phyloP scores from a whole-genome alignment of 2,888 invertebrate genomes.

The Bruchidius siliquastri region DNA sequence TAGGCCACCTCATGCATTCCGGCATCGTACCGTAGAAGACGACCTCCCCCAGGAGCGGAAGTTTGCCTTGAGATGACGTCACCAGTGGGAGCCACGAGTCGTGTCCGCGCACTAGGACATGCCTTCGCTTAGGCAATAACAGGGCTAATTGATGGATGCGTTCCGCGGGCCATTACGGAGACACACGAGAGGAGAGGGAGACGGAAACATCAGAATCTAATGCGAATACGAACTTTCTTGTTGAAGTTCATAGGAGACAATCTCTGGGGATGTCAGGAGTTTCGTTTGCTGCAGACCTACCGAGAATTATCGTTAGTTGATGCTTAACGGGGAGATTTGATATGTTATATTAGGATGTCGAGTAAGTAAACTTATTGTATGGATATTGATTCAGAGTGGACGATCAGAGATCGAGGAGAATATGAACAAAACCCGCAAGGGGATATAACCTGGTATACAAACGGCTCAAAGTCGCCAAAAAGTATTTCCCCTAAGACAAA shows the following conservation, averaged over 20 bases:
- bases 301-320: not conserved
- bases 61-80: not conserved
- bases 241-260: not conserved
- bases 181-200: not conserved
- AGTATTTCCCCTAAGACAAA: no score
- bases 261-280: not conserved
- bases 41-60: not conserved
- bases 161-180: not conserved
- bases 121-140: conserved; percentile 2
- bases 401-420: no score
- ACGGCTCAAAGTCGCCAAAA: no score
- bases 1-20: no score
- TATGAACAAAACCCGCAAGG: no score
- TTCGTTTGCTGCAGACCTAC: not conserved
- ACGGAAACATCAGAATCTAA: not conserved
- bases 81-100: not conserved
- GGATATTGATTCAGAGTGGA: no score
- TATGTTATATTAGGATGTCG: no score
- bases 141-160: conserved; percentile 2
- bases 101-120: not conserved
- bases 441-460: no score
- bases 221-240: not conserved
- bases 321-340: no score
- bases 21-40: no score
- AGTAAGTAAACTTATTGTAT: no score